Conservation (phyloP, 1,140 invertebrate species). For the Myzus persicae region DNA sequence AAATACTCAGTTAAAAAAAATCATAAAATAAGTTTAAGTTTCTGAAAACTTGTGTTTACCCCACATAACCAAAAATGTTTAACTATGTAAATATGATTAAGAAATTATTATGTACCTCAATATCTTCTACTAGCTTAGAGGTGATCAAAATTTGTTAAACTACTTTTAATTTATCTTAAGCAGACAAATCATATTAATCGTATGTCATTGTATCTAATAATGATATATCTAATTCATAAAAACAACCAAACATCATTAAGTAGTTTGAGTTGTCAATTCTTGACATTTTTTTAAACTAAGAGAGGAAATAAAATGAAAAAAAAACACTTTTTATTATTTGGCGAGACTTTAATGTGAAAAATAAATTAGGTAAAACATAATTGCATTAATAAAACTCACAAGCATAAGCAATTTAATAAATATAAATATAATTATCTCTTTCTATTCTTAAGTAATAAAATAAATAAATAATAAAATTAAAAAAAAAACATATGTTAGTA, state of each 20-base stretch:
- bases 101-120: background rate
- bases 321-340: background rate
- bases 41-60: background rate
- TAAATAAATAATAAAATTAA: conserved; percentile 48
- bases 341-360: conserved; percentile 46
- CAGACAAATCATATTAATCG: background rate
- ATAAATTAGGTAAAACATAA: conserved; percentile 49
- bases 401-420: conserved; percentile 51
- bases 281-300: background rate
- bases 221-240: background rate
- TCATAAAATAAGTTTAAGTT: background rate
- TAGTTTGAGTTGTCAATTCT: no score
- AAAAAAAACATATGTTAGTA: conserved; percentile 38
- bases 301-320: background rate
- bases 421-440: conserved; percentile 50
- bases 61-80: background rate
- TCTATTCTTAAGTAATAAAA: conserved; percentile 40
- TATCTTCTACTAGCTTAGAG: background rate
- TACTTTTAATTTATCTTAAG: background rate
- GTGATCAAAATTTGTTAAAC: background rate
- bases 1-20: no score
- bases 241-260: background rate
- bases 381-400: conserved; percentile 55
- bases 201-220: background rate
- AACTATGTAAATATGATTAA: background rate